Evolutionary conservation across 2,113 vertebrate species (phyloP), one percentile per base, ranked within the genome.

Genomic region (Erythrocercus mccallii): DNA sequence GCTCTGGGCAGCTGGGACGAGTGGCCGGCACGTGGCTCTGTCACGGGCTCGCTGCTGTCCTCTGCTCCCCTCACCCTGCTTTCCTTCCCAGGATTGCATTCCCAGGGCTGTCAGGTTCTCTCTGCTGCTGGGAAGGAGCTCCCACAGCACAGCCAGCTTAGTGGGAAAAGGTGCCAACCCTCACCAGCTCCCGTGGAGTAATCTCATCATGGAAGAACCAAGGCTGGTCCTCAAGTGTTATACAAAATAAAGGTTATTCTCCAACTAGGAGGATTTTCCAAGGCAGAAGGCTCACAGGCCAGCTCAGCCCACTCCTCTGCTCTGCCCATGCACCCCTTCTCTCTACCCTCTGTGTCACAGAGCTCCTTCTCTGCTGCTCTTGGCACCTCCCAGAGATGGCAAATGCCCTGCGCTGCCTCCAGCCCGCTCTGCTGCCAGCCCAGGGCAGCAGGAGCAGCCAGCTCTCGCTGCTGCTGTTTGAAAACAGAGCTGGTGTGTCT

Each of bases 71-170:
- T 58, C 14, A 5, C 18, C 0, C 33, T 4, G n/a, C 0, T 12
- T 22, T 9, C 1, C 8, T 7, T 10, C 1, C 0, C 23, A 11
- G 42, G 33, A 6, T 1, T 5, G 25, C 6, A 0, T 4, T 12
- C 6, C 61, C 57, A 6, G 53, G 64, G 12, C 69, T 15, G 22
- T 0, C 2, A 4, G 27, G 4, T 1, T 24, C 4, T 35, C 47
- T n/a, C n/a, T n/a, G n/a, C 47, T 3, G 5, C 1, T 16, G 58
- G 60, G 77, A 28, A 31, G 33, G 35, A 16, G 35, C 1, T 64
- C 60, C 81, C 65, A 0, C 0, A 7, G n/a, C 47, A 51, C 33
- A 25, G 35, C 30, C 23, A 0, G 2, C 58, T 9, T 1, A 1
- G 22, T 3, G 30, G 17, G 0, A n/a, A 13, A 51, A 54, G 42